Conservation (phyloP, 2,113 vertebrate species). For the Copsychus sechellarum region DNA sequence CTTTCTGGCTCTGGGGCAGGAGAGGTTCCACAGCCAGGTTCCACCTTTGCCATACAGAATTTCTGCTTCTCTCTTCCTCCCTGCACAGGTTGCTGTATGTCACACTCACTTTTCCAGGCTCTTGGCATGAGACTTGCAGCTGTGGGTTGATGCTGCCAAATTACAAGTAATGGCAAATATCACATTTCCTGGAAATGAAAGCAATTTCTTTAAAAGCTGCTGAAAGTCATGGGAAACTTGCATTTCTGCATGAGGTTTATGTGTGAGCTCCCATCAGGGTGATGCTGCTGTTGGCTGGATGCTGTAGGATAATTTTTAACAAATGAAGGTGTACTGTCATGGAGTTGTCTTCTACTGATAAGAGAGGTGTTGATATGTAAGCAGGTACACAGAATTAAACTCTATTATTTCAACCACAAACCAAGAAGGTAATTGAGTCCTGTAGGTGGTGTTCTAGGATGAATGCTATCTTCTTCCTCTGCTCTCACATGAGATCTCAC, state of each 20-base stretch:
- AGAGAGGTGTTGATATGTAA: neutral
- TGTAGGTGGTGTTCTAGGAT: neutral
- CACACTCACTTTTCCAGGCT: fast-evolving
- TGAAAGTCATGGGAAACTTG: neutral
- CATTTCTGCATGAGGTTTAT: neutral
- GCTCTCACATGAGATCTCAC: neutral
- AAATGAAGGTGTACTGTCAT: neutral
- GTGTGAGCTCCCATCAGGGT: neutral
- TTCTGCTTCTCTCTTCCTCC: neutral
- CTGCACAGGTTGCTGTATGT: fast-evolving
- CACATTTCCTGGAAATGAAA: neutral
- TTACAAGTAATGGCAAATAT: neutral
- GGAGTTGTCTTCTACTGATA: neutral
- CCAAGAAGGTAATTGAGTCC: neutral
- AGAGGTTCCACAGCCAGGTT: neutral
- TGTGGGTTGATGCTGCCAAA: neutral
- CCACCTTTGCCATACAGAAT: neutral
- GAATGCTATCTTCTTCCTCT: neutral
- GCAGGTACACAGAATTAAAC: neutral
- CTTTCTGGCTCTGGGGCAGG: neutral
- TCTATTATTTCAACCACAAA: neutral
- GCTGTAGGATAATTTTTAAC: neutral
- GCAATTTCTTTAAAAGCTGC: neutral
- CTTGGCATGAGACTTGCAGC: neutral
- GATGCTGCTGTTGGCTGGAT: neutral